Evolutionary conservation across 2,113 vertebrate species (phyloP).

Genomic region (Erpornis zantholeuca): DNA sequence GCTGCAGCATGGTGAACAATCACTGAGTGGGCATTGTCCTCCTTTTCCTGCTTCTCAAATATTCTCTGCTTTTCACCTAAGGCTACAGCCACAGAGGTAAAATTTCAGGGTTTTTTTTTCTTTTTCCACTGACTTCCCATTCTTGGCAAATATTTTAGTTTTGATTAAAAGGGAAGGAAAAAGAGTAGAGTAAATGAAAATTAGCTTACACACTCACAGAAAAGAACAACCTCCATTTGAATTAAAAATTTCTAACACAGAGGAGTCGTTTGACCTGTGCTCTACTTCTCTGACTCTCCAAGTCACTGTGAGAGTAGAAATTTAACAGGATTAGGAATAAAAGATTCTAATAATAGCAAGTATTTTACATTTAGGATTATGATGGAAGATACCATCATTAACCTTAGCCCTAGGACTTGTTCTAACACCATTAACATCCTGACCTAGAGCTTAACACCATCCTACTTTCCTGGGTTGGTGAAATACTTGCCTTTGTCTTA

Average conservation of each 20-base stretch:
- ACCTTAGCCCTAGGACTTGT: constrained; percentile 66
- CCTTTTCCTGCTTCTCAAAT: background rate
- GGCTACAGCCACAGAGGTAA: background rate
- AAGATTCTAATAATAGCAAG: constrained; percentile 73
- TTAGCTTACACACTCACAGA: background rate
- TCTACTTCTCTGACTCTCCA: constrained; percentile 48
- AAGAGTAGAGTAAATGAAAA: constrained; percentile 30
- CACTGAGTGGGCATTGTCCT: background rate
- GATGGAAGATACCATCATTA: constrained; percentile 69
- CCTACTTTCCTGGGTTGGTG: background rate
- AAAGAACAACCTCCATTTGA: constrained; percentile 38
- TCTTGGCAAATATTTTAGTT: constrained; percentile 58
- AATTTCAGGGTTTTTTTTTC: background rate
- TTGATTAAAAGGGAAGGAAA: constrained; percentile 31
- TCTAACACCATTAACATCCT: constrained; percentile 61
- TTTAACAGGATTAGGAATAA: constrained; percentile 72
- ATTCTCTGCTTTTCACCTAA: constrained; percentile 4
- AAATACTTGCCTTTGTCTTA: constrained; percentile 63
- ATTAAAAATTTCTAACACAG: constrained; percentile 38
- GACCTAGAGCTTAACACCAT: constrained; percentile 55
- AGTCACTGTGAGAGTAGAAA: constrained; percentile 65
- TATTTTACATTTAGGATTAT: constrained; percentile 72
- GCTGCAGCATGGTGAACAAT: background rate
- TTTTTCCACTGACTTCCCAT: background rate
- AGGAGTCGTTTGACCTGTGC: constrained; percentile 59